Evolutionary conservation across 2,113 vertebrate genomes (phyloP).

Genomic region (Setophaga coronata): DNA sequence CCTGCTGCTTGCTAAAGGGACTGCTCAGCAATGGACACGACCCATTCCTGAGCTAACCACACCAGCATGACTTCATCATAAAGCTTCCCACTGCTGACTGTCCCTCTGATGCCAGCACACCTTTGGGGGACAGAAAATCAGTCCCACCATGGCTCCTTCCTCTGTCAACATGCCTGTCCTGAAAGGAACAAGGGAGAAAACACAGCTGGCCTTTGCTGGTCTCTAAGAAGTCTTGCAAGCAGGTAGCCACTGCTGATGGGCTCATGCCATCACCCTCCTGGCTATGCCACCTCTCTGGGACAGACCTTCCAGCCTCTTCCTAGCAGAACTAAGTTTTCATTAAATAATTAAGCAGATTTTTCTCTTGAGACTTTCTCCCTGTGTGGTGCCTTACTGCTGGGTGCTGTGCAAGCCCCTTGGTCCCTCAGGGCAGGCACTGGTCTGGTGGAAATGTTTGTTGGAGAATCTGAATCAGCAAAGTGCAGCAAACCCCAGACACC

Average conservation of each 20-base stretch:
- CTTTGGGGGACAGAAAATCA: not conserved
- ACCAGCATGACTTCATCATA: not conserved
- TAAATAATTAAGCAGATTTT: not conserved
- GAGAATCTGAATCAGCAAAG: not conserved
- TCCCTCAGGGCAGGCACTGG: conserved; percentile 1
- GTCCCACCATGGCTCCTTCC: not conserved
- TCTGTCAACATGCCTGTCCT: not conserved
- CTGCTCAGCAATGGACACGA: not conserved
- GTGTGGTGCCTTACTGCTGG: not conserved
- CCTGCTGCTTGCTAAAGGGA: not conserved
- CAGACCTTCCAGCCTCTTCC: not conserved
- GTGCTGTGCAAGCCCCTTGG: not conserved
- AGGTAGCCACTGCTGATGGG: not conserved
- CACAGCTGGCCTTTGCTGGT: not conserved
- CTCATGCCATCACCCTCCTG: not conserved
- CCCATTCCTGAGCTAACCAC: not conserved
- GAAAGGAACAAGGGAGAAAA: not conserved
- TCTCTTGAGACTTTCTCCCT: not conserved
- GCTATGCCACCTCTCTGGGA: not conserved
- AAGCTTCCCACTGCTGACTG: not conserved
- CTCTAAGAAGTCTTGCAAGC: not conserved
- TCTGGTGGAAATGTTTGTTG: not conserved
- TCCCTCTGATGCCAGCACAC: not conserved
- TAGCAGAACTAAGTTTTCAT: not conserved
- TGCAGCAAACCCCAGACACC: not conserved